A percentile compares a stretch with the other conserved stretches of the same genome.
Conservation (phyloP, 2,113 vertebrate species). For the Agelaius phoeniceus region DNA sequence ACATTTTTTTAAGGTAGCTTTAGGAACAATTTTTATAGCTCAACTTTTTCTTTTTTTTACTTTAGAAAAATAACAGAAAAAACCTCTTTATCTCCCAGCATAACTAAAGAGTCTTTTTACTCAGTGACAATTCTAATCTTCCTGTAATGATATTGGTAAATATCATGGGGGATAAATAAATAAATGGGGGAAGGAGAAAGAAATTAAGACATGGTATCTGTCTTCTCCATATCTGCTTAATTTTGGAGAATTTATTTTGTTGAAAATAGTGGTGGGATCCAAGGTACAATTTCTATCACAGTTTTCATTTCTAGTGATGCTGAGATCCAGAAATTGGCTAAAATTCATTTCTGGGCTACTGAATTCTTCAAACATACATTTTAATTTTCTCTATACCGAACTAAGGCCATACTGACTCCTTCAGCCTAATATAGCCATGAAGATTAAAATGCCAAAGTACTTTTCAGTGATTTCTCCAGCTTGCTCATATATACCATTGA, state of each 20-base stretch:
- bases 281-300: not conserved
- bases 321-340: not conserved
- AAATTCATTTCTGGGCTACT: not conserved
- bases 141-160: not conserved
- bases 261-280: not conserved
- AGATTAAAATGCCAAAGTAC: slow-evolving; percentile 11
- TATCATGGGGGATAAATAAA: too few relatives aligned
- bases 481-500: not conserved
- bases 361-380: not conserved
- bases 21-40: not conserved
- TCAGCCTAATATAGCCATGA: not conserved
- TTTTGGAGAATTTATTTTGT: not conserved
- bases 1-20: not conserved
- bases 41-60: not conserved
- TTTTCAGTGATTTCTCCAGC: not conserved
- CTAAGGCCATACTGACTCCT: not conserved
- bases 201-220: not conserved
- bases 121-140: not conserved
- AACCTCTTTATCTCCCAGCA: accelerated
- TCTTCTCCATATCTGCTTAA: not conserved
- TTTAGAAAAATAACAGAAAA: not conserved
- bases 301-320: not conserved
- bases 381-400: not conserved
- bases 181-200: not conserved
- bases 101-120: not conserved